Percentiles rank a stretch among this genome's conserved stretches.
Evolutionary conservation across 2,888 invertebrate species (phyloP).

Genomic region (Microchrysa polita): DNA sequence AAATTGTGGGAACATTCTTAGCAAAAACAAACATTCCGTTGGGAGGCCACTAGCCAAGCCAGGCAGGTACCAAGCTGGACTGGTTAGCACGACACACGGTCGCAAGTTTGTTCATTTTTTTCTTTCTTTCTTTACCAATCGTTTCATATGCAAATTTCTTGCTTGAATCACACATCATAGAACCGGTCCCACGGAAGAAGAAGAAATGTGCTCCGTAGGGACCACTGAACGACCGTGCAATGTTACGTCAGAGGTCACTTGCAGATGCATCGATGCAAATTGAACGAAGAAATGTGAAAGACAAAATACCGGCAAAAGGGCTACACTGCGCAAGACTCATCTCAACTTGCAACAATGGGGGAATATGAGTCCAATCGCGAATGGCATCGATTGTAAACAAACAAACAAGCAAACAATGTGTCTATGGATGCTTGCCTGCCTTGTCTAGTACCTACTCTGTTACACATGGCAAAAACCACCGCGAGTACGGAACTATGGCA

Average conservation of each 20-base stretch:
- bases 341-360: not conserved
- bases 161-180: slow-evolving; percentile 20
- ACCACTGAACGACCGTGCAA: not conserved
- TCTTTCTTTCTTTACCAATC: too few relatives aligned
- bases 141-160: slow-evolving; percentile 30
- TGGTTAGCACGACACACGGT: too few relatives aligned
- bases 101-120: too few relatives aligned
- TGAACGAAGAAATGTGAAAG: slow-evolving; percentile 12
- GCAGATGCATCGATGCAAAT: slow-evolving; percentile 1
- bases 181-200: slow-evolving; percentile 18
- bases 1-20: not conserved
- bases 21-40: too few relatives aligned
- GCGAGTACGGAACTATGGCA: too few relatives aligned
- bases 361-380: not conserved
- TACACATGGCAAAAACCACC: not conserved
- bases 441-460: too few relatives aligned
- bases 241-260: slow-evolving; percentile 34
- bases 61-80: too few relatives aligned
- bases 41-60: too few relatives aligned
- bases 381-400: slow-evolving; percentile 3
- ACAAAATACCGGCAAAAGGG: too few relatives aligned
- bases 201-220: not conserved
- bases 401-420: not conserved
- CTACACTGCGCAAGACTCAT: not conserved
- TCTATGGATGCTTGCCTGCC: not conserved